Percentiles rank a stretch among this genome's conserved stretches.
Conservation (phyloP, 2,113 vertebrate genomes). For the Columba janthina region DNA sequence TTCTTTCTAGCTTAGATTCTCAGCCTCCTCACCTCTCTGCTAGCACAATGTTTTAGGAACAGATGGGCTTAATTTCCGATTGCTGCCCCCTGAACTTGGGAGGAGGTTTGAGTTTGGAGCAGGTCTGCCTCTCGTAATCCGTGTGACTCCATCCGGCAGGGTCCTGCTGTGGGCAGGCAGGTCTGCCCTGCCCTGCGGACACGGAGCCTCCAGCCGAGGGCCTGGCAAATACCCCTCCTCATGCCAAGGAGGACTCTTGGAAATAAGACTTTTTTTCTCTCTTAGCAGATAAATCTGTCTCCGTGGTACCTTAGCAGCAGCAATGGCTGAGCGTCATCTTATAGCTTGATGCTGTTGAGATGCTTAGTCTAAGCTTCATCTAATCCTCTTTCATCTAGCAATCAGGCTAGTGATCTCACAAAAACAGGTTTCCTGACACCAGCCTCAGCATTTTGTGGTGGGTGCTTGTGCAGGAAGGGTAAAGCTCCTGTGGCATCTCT, state of each 20-base stretch:
- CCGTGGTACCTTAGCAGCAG: background rate
- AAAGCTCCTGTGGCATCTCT: background rate
- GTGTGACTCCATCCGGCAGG: background rate
- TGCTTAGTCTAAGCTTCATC: slow-evolving; percentile 53
- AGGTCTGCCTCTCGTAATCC: background rate
- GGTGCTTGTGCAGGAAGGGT: background rate
- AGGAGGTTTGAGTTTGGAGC: slow-evolving; percentile 19
- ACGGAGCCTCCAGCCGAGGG: fast-evolving
- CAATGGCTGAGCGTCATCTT: background rate
- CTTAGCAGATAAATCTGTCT: background rate
- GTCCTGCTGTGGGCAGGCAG: background rate
- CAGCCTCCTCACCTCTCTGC: background rate
- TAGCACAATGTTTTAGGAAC: background rate
- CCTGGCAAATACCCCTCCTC: background rate
- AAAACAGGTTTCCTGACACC: background rate
- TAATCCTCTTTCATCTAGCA: slow-evolving; percentile 60
- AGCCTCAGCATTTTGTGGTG: background rate
- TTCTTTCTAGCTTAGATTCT: background rate
- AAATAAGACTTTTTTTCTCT: background rate
- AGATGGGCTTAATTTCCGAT: slow-evolving; percentile 58
- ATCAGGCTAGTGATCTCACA: background rate
- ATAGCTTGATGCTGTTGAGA: background rate
- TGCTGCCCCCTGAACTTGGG: background rate
- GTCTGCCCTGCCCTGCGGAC: background rate
- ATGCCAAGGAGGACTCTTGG: background rate